Conservation (phyloP, 2,888 invertebrate genomes). For the Drosophila yooni region DNA sequence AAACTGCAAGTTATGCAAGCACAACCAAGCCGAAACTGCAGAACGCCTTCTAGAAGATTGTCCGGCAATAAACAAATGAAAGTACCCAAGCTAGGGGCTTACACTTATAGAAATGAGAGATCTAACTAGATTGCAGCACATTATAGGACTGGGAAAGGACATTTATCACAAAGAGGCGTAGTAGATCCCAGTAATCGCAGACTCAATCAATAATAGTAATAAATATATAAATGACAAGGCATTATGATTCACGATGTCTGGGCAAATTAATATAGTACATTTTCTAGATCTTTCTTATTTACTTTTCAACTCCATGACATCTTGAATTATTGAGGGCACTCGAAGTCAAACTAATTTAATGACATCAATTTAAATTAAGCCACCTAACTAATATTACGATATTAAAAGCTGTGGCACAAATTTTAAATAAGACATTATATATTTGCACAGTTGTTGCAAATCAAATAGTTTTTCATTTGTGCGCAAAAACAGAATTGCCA, state of each 20-base stretch:
- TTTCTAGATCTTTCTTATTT: not conserved
- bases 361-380: not conserved
- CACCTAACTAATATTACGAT: not conserved
- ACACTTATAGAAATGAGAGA: not conserved
- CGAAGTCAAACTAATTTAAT: not conserved
- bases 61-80: not conserved
- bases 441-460: conserved; percentile 56
- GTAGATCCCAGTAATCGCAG: not conserved
- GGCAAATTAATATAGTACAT: not conserved
- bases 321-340: not conserved
- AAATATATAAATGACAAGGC: not conserved
- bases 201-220: not conserved
- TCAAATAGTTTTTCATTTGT: conserved; percentile 14
- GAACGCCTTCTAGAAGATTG: not conserved
- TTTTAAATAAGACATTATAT: conserved; percentile 32
- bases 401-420: conserved; percentile 21
- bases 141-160: not conserved
- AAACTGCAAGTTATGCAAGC: not conserved
- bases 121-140: no score
- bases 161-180: not conserved
- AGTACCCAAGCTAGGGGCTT: no score
- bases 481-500: conserved; percentile 19
- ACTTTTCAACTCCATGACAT: not conserved
- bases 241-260: not conserved
- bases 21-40: not conserved